Conservation (phyloP, 1,140 invertebrate species). For the Megalopta genalis region DNA sequence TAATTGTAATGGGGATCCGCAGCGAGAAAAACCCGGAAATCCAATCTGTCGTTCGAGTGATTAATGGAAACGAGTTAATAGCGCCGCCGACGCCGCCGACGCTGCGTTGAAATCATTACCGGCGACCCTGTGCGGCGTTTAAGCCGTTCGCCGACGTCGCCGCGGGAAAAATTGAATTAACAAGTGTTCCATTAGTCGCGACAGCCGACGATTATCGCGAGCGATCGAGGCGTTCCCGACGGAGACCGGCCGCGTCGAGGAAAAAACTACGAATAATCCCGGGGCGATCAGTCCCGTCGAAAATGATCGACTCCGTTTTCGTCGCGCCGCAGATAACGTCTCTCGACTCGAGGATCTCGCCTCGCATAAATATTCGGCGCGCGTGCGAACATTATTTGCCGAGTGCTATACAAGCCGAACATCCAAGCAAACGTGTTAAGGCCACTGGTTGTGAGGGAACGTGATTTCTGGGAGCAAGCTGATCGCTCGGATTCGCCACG, state of each 20-base stretch:
- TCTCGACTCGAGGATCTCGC: neutral
- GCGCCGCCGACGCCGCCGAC: no score
- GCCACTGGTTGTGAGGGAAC: no score
- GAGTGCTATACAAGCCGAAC: neutral
- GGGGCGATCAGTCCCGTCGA: neutral
- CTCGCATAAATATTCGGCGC: constrained; percentile 50
- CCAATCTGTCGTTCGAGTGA: neutral
- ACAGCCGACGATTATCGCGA: neutral
- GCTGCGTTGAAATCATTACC: neutral
- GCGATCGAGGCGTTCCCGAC: neutral
- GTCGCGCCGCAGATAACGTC: constrained; percentile 11
- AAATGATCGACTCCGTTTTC: constrained; percentile 36
- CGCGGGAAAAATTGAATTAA: neutral
- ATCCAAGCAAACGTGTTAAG: no score
- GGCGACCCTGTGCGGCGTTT: neutral
- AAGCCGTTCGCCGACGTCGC: neutral
- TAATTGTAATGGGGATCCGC: constrained; percentile 3
- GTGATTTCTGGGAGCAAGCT: no score
- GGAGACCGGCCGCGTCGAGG: no score
- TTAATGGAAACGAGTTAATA: constrained; percentile 8
- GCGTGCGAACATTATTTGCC: constrained; percentile 17
- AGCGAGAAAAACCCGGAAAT: constrained; percentile 7
- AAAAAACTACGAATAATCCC: constrained; percentile 20
- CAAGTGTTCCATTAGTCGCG: constrained; percentile 19
- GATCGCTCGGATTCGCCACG: no score